Conservation (phyloP, 2,888 invertebrate genomes). For the Macaria notata region DNA sequence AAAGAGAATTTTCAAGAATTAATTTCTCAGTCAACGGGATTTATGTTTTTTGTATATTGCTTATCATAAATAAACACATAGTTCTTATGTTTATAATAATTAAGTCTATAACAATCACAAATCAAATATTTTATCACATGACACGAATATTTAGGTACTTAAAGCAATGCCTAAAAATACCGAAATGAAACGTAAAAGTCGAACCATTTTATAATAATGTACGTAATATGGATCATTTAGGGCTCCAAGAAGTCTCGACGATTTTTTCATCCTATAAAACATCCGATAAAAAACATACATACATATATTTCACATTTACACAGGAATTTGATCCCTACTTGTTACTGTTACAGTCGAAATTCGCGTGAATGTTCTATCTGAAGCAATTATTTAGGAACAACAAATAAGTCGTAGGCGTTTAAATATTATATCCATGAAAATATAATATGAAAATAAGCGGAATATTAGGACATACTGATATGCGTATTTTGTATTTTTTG, state of each 20-base stretch:
- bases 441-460: slow-evolving; percentile 12
- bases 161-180: too few relatives aligned
- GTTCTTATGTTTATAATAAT: too few relatives aligned
- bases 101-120: too few relatives aligned
- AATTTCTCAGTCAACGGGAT: too few relatives aligned
- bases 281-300: slow-evolving; percentile 9
- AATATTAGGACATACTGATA: slow-evolving; percentile 18
- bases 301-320: slow-evolving; percentile 7
- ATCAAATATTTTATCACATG: too few relatives aligned
- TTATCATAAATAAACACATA: too few relatives aligned
- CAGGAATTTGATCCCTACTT: not conserved
- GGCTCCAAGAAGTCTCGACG: slow-evolving; percentile 30
- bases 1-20: too few relatives aligned
- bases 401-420: slow-evolving; percentile 26
- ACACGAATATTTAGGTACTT: too few relatives aligned
- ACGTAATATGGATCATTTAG: slow-evolving; percentile 18
- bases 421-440: slow-evolving; percentile 25
- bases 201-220: slow-evolving; percentile 16
- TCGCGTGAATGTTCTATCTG: not conserved
- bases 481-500: slow-evolving; percentile 4
- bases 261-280: slow-evolving; percentile 27
- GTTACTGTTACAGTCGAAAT: too few relatives aligned
- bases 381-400: slow-evolving; percentile 26
- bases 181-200: too few relatives aligned
- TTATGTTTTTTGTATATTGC: too few relatives aligned